A percentile compares a stretch with the other conserved stretches of the same genome.
Conservation (phyloP, 2,797 vertebrate species). For the Dendrocincla fuliginosa region DNA sequence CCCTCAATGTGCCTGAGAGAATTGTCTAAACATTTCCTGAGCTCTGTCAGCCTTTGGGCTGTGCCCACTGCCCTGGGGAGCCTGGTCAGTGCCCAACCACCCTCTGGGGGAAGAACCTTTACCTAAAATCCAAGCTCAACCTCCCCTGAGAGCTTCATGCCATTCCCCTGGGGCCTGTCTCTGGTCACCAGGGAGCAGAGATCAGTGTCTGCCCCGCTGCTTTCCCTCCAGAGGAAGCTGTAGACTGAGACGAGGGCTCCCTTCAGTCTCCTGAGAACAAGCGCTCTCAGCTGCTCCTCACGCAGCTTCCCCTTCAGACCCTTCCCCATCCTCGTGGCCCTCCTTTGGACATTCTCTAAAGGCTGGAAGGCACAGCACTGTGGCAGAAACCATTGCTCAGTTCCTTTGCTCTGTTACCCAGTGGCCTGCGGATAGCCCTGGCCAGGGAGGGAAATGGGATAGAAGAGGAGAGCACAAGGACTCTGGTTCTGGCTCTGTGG, state of each 20-base stretch:
- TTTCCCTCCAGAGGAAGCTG: neutral
- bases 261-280: neutral
- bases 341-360: neutral
- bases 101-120: neutral
- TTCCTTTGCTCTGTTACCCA: neutral
- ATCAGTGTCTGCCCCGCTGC: neutral
- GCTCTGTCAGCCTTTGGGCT: neutral
- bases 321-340: neutral
- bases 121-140: neutral
- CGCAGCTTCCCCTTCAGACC: neutral
- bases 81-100: neutral
- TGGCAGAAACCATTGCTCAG: neutral
- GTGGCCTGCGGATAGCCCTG: neutral
- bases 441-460: rapidly evolving
- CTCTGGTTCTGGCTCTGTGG: neutral
- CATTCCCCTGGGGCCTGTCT: neutral
- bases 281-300: neutral
- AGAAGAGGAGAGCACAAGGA: neutral
- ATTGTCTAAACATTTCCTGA: neutral
- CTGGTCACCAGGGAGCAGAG: neutral
- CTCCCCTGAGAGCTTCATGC: neutral
- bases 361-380: neutral
- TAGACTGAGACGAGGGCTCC: neutral
- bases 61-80: neutral
- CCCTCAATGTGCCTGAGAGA: neutral